A percentile compares a stretch with the other conserved stretches of the same genome.
phyloP scores from a whole-genome alignment of 2,888 invertebrate genomes.

The Drosophila tanythrix region DNA sequence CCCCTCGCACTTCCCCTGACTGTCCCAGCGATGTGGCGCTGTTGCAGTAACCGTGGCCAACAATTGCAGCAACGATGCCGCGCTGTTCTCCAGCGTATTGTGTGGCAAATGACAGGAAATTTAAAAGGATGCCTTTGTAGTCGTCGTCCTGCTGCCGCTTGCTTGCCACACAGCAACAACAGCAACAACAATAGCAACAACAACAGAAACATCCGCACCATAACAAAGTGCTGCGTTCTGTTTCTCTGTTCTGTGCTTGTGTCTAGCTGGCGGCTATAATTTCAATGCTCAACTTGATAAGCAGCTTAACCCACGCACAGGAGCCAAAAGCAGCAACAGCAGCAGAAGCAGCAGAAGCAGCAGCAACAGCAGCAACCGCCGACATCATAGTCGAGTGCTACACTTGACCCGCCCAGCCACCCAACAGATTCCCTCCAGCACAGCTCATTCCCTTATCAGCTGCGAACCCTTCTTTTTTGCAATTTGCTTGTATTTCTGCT shows the following conservation, averaged over 20 bases:
- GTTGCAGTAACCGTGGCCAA: conserved; percentile 46
- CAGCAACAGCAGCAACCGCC: conserved; percentile 32
- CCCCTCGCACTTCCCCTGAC: not conserved
- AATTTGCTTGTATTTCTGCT: conserved; percentile 48
- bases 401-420: conserved; percentile 56
- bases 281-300: conserved; percentile 80
- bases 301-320: conserved; percentile 76
- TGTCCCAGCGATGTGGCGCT: conserved; percentile 25
- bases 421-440: not conserved
- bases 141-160: conserved; percentile 53
- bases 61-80: conserved; percentile 69
- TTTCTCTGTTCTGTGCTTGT: conserved; percentile 64
- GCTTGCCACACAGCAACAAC: conserved; percentile 49
- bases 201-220: conserved; percentile 53
- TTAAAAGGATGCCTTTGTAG: conserved; percentile 81
- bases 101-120: conserved; percentile 81
- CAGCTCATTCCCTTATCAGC: not conserved
- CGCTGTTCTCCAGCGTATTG: conserved; percentile 76
- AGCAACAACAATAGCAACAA: conserved; percentile 37
- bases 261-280: conserved; percentile 79
- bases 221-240: conserved; percentile 74
- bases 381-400: conserved; percentile 45
- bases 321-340: conserved; percentile 27
- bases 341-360: conserved; percentile 35
- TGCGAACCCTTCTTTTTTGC: conserved; percentile 24